These are phyloP conservation scores for Phainopepla nitens DNA, from an alignment of 2,113 vertebrate genomes.

Conservation along the genomic window DNA sequence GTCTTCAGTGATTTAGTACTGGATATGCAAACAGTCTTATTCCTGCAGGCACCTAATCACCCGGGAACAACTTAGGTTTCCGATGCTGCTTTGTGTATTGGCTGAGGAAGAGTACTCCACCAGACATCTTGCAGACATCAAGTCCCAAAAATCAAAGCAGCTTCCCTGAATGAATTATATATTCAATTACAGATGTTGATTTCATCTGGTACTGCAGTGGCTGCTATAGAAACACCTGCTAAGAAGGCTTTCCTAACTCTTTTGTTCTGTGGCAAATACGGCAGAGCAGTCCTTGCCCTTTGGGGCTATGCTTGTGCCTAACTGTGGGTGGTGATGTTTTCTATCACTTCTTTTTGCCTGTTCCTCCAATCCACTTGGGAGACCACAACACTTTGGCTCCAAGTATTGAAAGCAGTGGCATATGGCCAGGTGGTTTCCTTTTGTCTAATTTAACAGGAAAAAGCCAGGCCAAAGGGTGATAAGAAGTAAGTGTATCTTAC, in stretches of 20 bases:
- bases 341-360: neutral
- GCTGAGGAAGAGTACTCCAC: neutral
- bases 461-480: neutral
- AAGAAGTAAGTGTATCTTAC: constrained; percentile 74
- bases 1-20: neutral
- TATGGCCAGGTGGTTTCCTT: neutral
- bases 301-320: neutral
- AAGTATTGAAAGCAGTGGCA: neutral
- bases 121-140: neutral
- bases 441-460: neutral
- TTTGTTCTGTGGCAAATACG: neutral
- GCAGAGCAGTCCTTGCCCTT: neutral
- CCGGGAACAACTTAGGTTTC: neutral
- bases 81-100: neutral
- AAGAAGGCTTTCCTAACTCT: neutral
- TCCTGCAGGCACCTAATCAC: neutral
- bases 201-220: neutral
- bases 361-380: neutral
- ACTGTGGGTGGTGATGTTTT: neutral
- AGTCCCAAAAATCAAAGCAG: neutral
- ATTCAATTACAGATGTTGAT: neutral
- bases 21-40: neutral
- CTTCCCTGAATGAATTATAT: neutral
- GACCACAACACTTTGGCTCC: neutral
- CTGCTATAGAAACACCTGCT: neutral